These are phyloP conservation scores for Radopholus similis DNA, from an alignment of 1,140 invertebrate species.

Conservation along the genomic window DNA sequence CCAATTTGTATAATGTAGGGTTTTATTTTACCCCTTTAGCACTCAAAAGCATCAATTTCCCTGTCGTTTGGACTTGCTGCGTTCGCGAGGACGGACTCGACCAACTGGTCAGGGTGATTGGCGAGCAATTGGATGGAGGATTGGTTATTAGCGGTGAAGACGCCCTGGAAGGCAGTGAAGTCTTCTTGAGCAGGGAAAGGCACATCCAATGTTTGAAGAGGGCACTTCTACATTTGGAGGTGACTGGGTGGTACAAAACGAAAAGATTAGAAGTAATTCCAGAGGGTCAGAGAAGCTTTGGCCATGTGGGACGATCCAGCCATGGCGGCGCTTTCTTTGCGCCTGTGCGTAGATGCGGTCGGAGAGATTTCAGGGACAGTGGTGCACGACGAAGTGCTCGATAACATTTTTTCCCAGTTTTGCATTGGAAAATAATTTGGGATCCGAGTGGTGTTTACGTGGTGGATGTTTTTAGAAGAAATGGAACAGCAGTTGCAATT, in stretches of 20 bases:
- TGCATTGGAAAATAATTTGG: conserved; percentile 55
- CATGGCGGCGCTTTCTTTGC: conserved; percentile 42
- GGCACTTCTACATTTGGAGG: conserved; percentile 32
- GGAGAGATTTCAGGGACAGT: conserved; percentile 49
- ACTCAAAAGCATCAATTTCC: conserved; percentile 1
- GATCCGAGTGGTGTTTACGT: no score
- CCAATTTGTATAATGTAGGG: neutral
- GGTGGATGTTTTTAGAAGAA: no score
- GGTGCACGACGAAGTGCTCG: conserved; percentile 43
- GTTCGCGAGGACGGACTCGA: conserved; percentile 25
- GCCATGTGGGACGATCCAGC: conserved; percentile 34
- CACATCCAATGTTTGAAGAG: conserved; percentile 43
- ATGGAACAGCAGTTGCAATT: no score
- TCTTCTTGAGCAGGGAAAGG: conserved; percentile 30
- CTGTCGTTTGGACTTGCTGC: conserved; percentile 36
- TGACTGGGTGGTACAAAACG: neutral
- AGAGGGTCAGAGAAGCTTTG: conserved; percentile 11
- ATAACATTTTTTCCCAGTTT: conserved; percentile 49
- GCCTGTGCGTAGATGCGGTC: conserved; percentile 26
- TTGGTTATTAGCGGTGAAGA: no score
- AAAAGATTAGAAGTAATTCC: neutral
- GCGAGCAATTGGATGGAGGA: neutral
- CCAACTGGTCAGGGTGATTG: conserved; percentile 12
- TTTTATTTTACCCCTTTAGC: conserved; percentile 28
- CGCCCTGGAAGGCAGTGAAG: conserved; percentile 24